Evolutionary conservation across 2,113 vertebrate genomes (phyloP), one percentile per base, ranked within the genome.

Genomic region (Ciconia boyciana): DNA sequence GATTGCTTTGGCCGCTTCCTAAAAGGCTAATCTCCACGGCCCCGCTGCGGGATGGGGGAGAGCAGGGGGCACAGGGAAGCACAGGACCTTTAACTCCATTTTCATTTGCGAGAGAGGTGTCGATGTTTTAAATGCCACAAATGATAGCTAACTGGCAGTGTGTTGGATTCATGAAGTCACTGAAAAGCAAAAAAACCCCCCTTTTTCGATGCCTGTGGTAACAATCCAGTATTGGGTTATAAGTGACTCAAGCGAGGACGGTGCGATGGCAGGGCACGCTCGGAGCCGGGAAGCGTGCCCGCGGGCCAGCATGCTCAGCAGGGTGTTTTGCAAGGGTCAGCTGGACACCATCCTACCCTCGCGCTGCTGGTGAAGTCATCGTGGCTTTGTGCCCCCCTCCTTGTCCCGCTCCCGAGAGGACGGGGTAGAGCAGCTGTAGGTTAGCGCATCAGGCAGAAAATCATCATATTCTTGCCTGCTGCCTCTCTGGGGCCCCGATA

Each of bases 41-140:
- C 62, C 44, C 2, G 3, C 57, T 9, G 39, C 4, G 60, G 84
- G 48, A 32, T 0, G 0, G 43, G 60, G 60, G 49, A 77, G 69
- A 91, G 84, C 74, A 82, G 61, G n/a, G 66, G 81, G 80, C 57
- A 46, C 10, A 16, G 77, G 77, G 80, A 68, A 87, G 77, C 32
- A 5, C 65, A 70, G 82, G 75, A 88, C 93, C 92, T 94, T 74
- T 69, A 79, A 36, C 90, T 91, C 79, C 46, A 24, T 94, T 96
- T 86, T 16, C 85, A 54, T 83, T 54, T 18, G 82, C 78, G 92
- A 96, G 32, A 75, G 92, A 96, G 46, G 74, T 62, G 95, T 32
- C 94, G 95, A 94, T 10, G 1, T 39, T 83, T 93, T 77, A 79
- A 87, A 52, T 62, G 74, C 90, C 49, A 55, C 2, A 34, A 72